Conservation (phyloP, 92 coral and sea anemone species). For the Blastomussa wellsi region DNA sequence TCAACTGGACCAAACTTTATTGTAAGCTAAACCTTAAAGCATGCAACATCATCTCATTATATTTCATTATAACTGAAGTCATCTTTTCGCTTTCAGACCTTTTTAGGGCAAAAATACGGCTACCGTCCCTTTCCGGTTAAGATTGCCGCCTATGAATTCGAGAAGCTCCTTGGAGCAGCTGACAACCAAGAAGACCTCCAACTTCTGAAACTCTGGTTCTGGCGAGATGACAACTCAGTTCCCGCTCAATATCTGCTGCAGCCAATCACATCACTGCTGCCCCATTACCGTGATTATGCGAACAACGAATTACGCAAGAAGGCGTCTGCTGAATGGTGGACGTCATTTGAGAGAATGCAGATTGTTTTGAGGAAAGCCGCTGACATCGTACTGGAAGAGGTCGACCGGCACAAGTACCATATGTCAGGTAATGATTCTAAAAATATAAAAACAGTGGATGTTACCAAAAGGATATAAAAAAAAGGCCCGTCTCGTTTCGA, state of each 20-base stretch:
- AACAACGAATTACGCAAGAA: conserved; percentile 68
- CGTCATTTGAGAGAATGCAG: conserved; percentile 80
- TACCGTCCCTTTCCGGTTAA: conserved; percentile 87
- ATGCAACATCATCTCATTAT: background rate
- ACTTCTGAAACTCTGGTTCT: conserved; percentile 68
- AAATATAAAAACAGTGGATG: too few relatives aligned
- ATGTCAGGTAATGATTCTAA: conserved; percentile 77
- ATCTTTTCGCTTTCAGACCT: conserved; percentile 60
- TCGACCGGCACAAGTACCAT: conserved; percentile 66
- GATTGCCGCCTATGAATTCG: conserved; percentile 66
- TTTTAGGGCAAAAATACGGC: conserved; percentile 92
- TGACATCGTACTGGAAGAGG: conserved; percentile 53
- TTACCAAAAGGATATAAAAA: too few relatives aligned
- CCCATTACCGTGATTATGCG: conserved; percentile 72
- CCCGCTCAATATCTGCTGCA: conserved; percentile 80
- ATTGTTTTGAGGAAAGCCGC: conserved; percentile 76
- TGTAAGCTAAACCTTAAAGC: conserved; percentile 37
- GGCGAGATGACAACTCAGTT: conserved; percentile 73
- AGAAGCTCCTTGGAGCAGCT: conserved; percentile 57
- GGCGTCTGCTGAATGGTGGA: conserved; percentile 86
- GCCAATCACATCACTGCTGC: conserved; percentile 73
- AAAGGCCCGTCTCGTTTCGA: too few relatives aligned
- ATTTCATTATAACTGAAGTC: background rate
- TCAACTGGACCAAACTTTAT: conserved; percentile 92
- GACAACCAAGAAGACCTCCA: conserved; percentile 49